Percentiles rank a stretch among this genome's conserved stretches.
These are phyloP conservation scores for Erannis defoliaria DNA, from an alignment of 2,888 invertebrate species.

Conservation along the genomic window DNA sequence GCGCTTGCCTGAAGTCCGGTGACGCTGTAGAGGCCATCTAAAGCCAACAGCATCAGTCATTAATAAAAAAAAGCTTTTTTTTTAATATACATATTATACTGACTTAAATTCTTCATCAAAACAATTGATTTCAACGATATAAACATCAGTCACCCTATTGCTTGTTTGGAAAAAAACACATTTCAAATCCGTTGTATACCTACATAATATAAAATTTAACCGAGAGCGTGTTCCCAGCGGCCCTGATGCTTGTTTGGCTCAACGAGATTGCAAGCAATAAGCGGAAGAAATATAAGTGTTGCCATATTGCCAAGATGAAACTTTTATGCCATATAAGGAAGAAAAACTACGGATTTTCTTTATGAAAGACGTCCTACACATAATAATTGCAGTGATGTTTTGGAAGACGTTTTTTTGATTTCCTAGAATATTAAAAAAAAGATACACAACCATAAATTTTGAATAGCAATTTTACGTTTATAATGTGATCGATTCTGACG, in stretches of 20 bases:
- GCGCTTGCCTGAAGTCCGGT: no score
- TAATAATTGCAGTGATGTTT: constrained; percentile 1
- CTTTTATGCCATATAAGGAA: constrained; percentile 9
- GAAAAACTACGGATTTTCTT: background rate
- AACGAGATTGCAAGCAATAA: constrained; percentile 28
- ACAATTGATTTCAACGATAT: no score
- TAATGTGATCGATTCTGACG: no score
- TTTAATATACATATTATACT: no score
- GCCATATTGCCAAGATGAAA: constrained; percentile 6
- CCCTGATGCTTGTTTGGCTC: constrained; percentile 3
- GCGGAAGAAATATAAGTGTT: constrained; percentile 10
- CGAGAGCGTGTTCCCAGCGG: background rate
- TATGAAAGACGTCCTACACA: constrained; percentile 3
- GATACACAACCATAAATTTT: no score
- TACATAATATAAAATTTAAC: background rate
- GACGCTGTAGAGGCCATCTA: no score
- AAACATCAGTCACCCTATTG: no score
- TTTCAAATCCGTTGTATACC: background rate
- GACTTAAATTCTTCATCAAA: no score
- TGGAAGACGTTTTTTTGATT: background rate
- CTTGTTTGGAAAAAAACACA: no score
- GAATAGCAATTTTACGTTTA: no score
- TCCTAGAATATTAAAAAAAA: background rate
- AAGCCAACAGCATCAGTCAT: no score
- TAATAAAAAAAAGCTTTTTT: no score